phyloP scores from a whole-genome alignment of 2,888 invertebrate genomes.

The Horisme vitalbata region DNA sequence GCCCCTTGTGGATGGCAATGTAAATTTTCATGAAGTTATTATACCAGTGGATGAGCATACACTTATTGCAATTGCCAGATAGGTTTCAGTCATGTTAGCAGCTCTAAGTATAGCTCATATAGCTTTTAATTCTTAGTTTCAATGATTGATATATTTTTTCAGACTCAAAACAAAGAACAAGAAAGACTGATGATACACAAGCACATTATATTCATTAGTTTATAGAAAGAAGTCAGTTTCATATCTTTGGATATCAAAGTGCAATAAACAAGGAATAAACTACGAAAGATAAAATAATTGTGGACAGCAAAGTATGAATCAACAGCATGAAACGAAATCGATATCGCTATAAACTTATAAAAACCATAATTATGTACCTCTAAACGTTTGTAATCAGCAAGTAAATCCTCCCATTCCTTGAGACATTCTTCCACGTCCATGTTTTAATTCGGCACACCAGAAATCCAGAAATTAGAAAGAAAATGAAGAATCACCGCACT shows the following conservation, averaged over 20 bases:
- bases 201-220: too few species aligned
- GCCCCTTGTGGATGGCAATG: too few species aligned
- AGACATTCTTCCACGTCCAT: conserved; percentile 85
- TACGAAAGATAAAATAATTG: background rate
- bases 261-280: conserved; percentile 3
- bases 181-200: too few species aligned
- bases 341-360: conserved; percentile 11
- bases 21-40: too few species aligned
- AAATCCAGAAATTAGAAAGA: conserved; percentile 26
- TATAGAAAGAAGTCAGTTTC: background rate
- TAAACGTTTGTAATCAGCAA: conserved; percentile 89
- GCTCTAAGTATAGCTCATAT: too few species aligned
- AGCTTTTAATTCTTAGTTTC: too few species aligned
- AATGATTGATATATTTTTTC: too few species aligned
- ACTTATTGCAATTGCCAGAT: too few species aligned
- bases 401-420: conserved; percentile 91
- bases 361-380: conserved; percentile 88
- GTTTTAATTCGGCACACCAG: conserved; percentile 29
- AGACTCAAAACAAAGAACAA: too few species aligned
- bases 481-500: too few species aligned
- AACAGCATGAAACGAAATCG: conserved; percentile 26
- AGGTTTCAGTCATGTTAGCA: too few species aligned
- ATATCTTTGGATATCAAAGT: conserved; percentile 7
- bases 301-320: conserved; percentile 23
- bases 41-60: too few species aligned